These are phyloP conservation scores for Motacilla alba DNA, from an alignment of 2,113 vertebrate species.

Conservation along the genomic window DNA sequence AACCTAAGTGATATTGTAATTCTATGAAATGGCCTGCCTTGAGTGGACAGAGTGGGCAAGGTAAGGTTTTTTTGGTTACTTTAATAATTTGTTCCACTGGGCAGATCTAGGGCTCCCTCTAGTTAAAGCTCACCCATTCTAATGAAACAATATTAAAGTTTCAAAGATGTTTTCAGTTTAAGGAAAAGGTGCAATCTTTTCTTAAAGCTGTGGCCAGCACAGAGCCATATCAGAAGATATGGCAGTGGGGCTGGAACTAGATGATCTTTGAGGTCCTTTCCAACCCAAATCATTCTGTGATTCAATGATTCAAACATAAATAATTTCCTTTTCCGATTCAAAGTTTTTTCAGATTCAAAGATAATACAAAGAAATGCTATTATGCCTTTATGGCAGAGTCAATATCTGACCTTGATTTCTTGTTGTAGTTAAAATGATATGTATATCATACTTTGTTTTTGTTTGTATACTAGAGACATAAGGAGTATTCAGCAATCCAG, in stretches of 20 bases:
- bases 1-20: neutral
- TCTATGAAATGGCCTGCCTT: neutral
- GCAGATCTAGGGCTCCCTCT: neutral
- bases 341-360: neutral
- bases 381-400: neutral
- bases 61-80: neutral
- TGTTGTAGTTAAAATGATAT: neutral
- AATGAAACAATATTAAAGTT: neutral
- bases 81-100: neutral
- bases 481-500: neutral
- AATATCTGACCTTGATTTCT: neutral
- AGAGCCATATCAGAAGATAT: neutral
- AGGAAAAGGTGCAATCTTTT: neutral
- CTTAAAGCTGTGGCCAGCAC: neutral
- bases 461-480: neutral
- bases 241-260: fast-evolving
- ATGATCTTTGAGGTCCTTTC: neutral
- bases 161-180: neutral
- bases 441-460: neutral
- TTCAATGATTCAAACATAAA: neutral
- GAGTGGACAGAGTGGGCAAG: neutral
- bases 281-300: neutral
- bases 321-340: neutral
- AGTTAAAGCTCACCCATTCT: neutral
- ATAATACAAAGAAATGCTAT: neutral